Base-by-base conservation (phyloP, 1,140 invertebrate species). In the Microplitis demolitor region DNA sequence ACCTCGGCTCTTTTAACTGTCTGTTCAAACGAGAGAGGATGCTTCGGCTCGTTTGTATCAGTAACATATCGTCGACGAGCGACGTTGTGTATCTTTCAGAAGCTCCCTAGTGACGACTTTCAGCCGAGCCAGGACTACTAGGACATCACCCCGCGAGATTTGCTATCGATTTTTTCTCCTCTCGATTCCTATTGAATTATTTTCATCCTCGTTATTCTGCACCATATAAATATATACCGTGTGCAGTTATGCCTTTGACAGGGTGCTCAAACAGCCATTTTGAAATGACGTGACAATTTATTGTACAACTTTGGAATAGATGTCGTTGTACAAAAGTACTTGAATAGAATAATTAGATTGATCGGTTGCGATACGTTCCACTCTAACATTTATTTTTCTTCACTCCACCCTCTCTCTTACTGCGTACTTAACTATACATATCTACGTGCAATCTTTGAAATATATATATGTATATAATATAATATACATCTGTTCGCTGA, bases 301-400 rank as follows among this genome's bases (percentile, higher is more conserved):
- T 67, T 39, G 14, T 56, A 16, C 13, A 24, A 33, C 16, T 61
- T 31, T 4, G 13, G 33, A 70, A 50, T 9, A 45, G 4, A 34
- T 14, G 37, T 11, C 11, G 35, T 51, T 66, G 58, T 45, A 16
- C 53, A 9, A n/a, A 24, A 33, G 66, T 69, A 39, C 11, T 51
- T 62, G 50, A 66, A 37, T 50, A 61, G 58, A 58, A 72, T 74
- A 75, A 72, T 75, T 72, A 75, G 70, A 75, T 75, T 75, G 67
- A 75, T 75, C 58, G 66, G 39, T 9, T 51, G 62, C 69, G 50
- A 66, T 56, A 63, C n/a, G 35, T 50, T 11, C 33, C 56, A 58
- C 54, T 53, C 5, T 62, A 37, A 13, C 53, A 56, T 56, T n/a
- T 13, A 16, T 14, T 24, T 56, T 24, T 37, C 16, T 33, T 33